Base-by-base conservation (phyloP, 37 sponge, comb jelly and placozoan genomes). In the Chondrilla cf. caribensis region DNA sequence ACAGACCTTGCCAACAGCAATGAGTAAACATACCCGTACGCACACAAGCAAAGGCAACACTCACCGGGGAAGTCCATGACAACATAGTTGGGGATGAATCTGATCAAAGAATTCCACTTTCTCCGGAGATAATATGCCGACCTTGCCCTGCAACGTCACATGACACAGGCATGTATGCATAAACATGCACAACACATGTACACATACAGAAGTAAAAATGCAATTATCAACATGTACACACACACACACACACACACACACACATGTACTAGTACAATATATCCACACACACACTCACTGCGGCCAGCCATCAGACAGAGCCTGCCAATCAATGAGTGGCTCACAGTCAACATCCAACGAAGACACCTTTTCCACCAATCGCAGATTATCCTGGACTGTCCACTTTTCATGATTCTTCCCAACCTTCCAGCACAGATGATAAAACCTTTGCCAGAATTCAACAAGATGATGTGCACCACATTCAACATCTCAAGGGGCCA, bases 191-290 rank as follows among this genome's bases (percentile, higher is more conserved):
- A 18, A 54, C 29, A 26, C 64, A 60, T 15, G 22, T 15, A 26
- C 29, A 26, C 64, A 60, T 22, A 60, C 64, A 60, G 15, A 54
- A 18, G 17, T 17, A 54, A 18, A 11, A 17, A 18, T 18, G 57
- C 11, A 54, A 54, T 18, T 17, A 11, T 54, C 57, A 11, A 11
- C 64, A 60, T 5, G 6, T 15, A 60, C 64, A 60, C 64, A 22
- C 64, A 60, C 64, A 60, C 64, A 60, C 64, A 60, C 24, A 26
- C 29, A 26, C 28, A 60, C 64, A 60, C 64, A 60, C 64, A 60
- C 64, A 60, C 64, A 60, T 18, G 57, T 54, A 17, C n/a, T n/a
- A n/a, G n/a, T n/a, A n/a, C n/a, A 17, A 11, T 17, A 54, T 17
- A 54, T 17, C 57, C 57, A 54, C 64, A 60, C 64, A 60, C 64